Evolutionary conservation across 2,113 vertebrate genomes (phyloP).

Genomic region (Polyodon spathula): DNA sequence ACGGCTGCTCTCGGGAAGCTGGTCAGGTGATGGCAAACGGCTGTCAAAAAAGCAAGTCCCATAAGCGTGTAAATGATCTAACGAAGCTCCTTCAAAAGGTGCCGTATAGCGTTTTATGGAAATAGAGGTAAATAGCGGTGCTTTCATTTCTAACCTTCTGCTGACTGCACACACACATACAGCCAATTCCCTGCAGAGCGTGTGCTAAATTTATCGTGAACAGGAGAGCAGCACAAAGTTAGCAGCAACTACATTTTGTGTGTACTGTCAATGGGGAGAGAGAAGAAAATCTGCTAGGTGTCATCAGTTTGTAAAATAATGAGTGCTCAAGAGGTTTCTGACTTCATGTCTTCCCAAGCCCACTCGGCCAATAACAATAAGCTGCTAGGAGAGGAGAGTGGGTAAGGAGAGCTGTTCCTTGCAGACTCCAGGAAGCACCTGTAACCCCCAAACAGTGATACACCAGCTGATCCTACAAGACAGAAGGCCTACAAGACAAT

Average conservation of each 20-base stretch:
- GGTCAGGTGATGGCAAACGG: constrained; percentile 58
- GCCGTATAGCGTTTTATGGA: constrained; percentile 9
- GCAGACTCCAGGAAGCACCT: constrained; percentile 59
- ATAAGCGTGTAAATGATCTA: constrained; percentile 44
- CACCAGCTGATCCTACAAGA: constrained; percentile 57
- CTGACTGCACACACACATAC: constrained; percentile 4
- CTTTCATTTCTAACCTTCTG: neutral
- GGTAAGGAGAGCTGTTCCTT: constrained; percentile 26
- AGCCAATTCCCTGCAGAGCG: neutral
- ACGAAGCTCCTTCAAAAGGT: constrained; percentile 30
- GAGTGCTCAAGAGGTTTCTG: constrained; percentile 65
- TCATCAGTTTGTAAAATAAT: constrained; percentile 76
- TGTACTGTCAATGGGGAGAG: constrained; percentile 21
- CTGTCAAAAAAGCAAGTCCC: constrained; percentile 50
- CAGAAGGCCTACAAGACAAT: constrained; percentile 54
- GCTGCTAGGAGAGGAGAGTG: constrained; percentile 38
- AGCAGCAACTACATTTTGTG: neutral
- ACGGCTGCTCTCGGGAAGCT: constrained; percentile 48
- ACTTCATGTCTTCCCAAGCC: constrained; percentile 45
- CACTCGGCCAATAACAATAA: constrained; percentile 51
- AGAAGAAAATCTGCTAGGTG: constrained; percentile 48
- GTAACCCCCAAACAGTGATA: constrained; percentile 53
- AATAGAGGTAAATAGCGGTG: neutral
- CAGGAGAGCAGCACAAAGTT: neutral
- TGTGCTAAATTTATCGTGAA: constrained; percentile 4